Conservation (phyloP, 1,140 invertebrate genomes). For the Drosophila subpulchrella region DNA sequence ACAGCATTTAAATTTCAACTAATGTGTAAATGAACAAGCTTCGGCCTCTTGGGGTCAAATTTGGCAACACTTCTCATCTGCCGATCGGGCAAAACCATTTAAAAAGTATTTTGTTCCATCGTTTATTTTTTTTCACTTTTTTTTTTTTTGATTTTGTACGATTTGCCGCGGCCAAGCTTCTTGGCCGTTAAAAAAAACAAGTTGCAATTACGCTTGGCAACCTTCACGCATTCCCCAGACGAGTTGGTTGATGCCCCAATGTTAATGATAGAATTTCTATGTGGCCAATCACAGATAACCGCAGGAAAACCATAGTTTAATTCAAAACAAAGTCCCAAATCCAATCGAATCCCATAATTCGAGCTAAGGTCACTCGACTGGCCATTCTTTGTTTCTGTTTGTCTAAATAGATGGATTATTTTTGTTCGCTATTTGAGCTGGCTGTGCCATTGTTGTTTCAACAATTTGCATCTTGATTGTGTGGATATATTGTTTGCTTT, state of each 20-base stretch:
- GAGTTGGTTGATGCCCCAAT: constrained; percentile 48
- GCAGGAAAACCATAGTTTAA: constrained; percentile 45
- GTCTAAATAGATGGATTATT: constrained; percentile 77
- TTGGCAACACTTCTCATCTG: constrained; percentile 81
- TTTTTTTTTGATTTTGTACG: constrained; percentile 12
- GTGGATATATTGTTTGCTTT: constrained; percentile 34
- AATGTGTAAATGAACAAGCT: constrained; percentile 79
- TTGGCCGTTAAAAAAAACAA: constrained; percentile 58
- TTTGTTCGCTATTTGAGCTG: constrained; percentile 50
- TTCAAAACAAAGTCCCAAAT: constrained; percentile 7
- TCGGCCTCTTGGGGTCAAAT: constrained; percentile 77
- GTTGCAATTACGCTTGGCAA: constrained; percentile 59
- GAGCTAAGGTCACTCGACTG: constrained; percentile 67
- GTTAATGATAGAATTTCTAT: constrained; percentile 68
- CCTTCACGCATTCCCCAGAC: constrained; percentile 78
- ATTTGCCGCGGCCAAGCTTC: constrained; percentile 27
- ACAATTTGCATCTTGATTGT: constrained; percentile 80
- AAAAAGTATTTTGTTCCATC: constrained; percentile 63
- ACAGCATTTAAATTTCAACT: constrained; percentile 76
- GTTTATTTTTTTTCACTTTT: constrained; percentile 3
- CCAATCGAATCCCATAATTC: constrained; percentile 59
- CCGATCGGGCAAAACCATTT: constrained; percentile 73
- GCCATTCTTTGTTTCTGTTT: constrained; percentile 53
- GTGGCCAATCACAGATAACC: constrained; percentile 49
- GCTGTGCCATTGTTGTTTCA: constrained; percentile 61